Evolutionary conservation across 2,797 vertebrate genomes (phyloP).

Genomic region (Trichosurus vulpecula): DNA sequence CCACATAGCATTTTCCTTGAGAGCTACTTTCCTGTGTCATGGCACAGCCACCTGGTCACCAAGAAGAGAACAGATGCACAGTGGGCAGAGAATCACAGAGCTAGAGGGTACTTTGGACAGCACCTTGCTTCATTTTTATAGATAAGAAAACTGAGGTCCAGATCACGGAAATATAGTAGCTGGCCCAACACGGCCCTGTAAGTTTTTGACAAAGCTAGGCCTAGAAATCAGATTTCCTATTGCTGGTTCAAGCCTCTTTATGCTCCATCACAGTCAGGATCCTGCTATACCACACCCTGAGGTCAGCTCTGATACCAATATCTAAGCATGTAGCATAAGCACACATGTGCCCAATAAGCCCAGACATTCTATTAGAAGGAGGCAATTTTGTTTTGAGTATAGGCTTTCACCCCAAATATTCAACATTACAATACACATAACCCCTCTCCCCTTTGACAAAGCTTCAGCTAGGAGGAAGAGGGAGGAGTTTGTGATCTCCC

Average conservation of each 20-base stretch:
- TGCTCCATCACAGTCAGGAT: not conserved
- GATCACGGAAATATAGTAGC: not conserved
- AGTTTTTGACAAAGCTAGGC: not conserved
- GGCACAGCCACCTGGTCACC: not conserved
- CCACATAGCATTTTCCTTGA: not conserved
- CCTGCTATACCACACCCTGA: not conserved
- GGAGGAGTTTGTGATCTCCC: not conserved
- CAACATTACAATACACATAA: not conserved
- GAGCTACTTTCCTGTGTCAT: not conserved
- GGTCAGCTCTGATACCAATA: not conserved
- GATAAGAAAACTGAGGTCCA: not conserved
- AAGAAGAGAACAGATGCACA: not conserved
- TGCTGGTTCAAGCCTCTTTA: not conserved
- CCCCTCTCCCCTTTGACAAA: slow-evolving; percentile 15
- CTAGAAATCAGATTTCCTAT: not conserved
- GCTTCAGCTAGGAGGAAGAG: not conserved
- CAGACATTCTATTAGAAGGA: slow-evolving; percentile 22
- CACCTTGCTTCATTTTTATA: no score
- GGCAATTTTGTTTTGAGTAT: not conserved
- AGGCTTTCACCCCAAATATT: not conserved
- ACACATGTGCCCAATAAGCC: not conserved
- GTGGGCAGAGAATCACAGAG: not conserved
- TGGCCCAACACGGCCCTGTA: not conserved
- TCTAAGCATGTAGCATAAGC: not conserved
- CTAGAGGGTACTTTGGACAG: not conserved